Percentiles rank a stretch among this genome's conserved stretches.
phyloP scores from a whole-genome alignment of 2,888 invertebrate genomes.

The Alloscopus bannaensis region DNA sequence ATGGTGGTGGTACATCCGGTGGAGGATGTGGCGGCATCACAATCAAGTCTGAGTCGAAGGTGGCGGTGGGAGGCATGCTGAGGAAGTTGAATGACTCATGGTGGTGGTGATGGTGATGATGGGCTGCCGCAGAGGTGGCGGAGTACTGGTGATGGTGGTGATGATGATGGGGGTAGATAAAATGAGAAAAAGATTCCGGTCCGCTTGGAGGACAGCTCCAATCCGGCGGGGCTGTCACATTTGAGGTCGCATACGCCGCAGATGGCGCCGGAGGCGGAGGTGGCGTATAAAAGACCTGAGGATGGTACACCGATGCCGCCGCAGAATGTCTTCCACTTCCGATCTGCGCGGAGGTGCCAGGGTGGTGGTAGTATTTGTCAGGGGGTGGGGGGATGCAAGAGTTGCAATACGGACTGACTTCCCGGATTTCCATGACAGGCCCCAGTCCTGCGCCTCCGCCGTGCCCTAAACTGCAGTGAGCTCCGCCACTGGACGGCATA shows the following conservation, averaged over 20 bases:
- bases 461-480: conserved; percentile 38
- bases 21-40: conserved; percentile 20
- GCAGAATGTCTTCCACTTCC: conserved; percentile 26
- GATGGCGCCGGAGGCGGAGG: conserved; percentile 27
- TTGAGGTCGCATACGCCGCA: conserved; percentile 11
- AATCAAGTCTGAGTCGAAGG: conserved; percentile 15
- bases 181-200: conserved; percentile 45
- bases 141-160: conserved; percentile 45
- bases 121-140: conserved; percentile 2
- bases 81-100: conserved; percentile 45
- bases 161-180: conserved; percentile 42
- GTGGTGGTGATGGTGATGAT: conserved; percentile 18
- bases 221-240: neutral
- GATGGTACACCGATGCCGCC: conserved; percentile 59
- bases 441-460: conserved; percentile 29
- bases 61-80: conserved; percentile 26
- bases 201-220: conserved; percentile 42
- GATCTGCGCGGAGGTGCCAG: neutral
- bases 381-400: conserved; percentile 10
- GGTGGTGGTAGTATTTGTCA: conserved; percentile 45
- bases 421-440: conserved; percentile 57
- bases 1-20: conserved; percentile 2
- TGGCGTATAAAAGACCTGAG: conserved; percentile 59
- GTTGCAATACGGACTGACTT: conserved; percentile 41
- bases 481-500: neutral